These are phyloP conservation scores for Hydrochoerus hydrochaeris DNA, from an alignment of 2,113 vertebrate genomes.

Conservation along the genomic window DNA sequence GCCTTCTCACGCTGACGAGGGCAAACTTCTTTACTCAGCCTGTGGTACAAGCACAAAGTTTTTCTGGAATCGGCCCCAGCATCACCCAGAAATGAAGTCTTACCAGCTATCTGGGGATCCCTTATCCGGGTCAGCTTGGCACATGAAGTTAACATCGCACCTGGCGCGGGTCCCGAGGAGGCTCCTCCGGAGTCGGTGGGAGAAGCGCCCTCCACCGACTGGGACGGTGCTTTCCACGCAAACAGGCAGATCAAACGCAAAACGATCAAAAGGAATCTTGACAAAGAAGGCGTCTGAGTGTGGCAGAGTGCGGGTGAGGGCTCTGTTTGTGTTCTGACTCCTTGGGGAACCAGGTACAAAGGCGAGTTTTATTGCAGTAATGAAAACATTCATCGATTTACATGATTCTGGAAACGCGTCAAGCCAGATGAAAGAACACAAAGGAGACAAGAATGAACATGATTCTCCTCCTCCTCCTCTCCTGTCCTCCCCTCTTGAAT, in stretches of 20 bases:
- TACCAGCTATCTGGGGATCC: not conserved
- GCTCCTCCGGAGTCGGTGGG: not conserved
- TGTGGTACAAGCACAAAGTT: not conserved
- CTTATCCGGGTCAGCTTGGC: not conserved
- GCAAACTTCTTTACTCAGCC: not conserved
- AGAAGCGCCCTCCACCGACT: not conserved
- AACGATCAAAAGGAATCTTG: constrained; percentile 74
- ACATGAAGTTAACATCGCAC: not conserved
- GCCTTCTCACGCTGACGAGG: not conserved
- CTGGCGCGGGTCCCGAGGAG: not conserved
- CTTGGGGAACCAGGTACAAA: constrained; percentile 72
- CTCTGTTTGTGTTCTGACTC: constrained; percentile 44
- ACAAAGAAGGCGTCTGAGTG: constrained; percentile 15
- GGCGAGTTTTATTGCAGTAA: constrained; percentile 63
- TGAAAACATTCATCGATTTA: constrained; percentile 68
- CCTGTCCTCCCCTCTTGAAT: not conserved
- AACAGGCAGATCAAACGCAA: constrained; percentile 69
- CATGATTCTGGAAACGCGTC: constrained; percentile 42
- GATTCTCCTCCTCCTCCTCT: not conserved
- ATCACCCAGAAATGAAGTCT: not conserved
- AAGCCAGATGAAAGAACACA: constrained; percentile 61
- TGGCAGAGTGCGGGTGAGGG: constrained; percentile 47
- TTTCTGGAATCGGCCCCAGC: not conserved
- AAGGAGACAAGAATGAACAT: constrained; percentile 48
- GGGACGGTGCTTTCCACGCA: not conserved